Evolutionary conservation across 2,113 vertebrate species (phyloP).

Genomic region (Loxodonta africana): DNA sequence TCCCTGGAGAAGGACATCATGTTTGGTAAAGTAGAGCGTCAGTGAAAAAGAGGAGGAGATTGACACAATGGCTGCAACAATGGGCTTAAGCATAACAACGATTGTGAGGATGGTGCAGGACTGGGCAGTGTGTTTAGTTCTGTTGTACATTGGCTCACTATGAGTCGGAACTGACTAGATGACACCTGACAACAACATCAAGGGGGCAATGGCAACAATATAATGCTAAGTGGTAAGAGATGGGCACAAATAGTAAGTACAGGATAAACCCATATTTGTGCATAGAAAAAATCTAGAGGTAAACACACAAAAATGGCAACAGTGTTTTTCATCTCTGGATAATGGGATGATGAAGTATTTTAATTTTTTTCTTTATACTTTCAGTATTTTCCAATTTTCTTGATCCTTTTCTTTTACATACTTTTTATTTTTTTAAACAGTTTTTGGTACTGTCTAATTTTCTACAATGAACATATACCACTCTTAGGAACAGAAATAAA

Average conservation of each 20-base stretch:
- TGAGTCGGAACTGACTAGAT: no score
- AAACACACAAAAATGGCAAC: neutral
- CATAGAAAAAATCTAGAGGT: neutral
- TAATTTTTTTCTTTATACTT: neutral
- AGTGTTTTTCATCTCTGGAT: neutral
- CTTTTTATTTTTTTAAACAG: neutral
- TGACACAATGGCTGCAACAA: no score
- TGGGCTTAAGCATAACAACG: no score
- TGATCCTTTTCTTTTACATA: neutral
- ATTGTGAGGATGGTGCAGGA: no score
- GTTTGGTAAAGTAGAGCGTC: no score
- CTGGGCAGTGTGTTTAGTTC: no score
- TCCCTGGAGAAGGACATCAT: no score
- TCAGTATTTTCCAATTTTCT: neutral
- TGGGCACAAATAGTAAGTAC: neutral
- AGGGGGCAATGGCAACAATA: neutral
- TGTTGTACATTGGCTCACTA: no score
- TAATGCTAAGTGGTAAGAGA: neutral
- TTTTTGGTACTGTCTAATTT: neutral
- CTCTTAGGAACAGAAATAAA: neutral
- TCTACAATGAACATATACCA: neutral
- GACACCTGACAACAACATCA: no score
- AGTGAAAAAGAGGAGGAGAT: no score
- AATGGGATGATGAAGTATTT: neutral
- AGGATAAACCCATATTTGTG: neutral